These are phyloP conservation scores for Speoplatyrhinus poulsoni DNA, from an alignment of 2,113 vertebrate species.

Conservation along the genomic window DNA sequence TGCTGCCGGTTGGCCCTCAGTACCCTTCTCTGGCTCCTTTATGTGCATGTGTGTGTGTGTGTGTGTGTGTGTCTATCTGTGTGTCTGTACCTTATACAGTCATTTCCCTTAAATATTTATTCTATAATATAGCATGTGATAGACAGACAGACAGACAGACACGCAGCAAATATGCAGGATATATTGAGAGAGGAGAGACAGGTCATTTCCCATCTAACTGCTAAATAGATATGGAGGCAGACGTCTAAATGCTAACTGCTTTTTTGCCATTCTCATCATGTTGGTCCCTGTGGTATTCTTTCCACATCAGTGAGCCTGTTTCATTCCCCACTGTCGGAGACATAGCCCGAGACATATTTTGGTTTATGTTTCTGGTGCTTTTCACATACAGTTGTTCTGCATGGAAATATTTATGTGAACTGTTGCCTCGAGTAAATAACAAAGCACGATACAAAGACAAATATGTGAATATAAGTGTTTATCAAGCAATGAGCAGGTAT, in stretches of 20 bases:
- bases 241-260: not conserved
- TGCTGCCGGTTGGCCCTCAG: slow-evolving; percentile 36
- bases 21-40: not conserved
- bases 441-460: not conserved
- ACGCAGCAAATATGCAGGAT: not conserved
- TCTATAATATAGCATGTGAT: not conserved
- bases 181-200: slow-evolving; percentile 3
- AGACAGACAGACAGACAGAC: not conserved
- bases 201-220: slow-evolving; percentile 15
- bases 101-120: not conserved
- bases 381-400: too few relatives aligned
- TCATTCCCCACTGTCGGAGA: not conserved
- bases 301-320: not conserved
- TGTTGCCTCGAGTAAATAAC: not conserved
- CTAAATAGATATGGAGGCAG: slow-evolving; percentile 9
- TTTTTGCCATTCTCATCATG: slow-evolving; percentile 20
- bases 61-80: slow-evolving; percentile 19
- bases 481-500: not conserved
- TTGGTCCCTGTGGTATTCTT: not conserved
- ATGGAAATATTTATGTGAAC: too few relatives aligned
- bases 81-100: not conserved
- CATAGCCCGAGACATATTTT: not conserved
- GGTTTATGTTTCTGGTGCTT: not conserved
- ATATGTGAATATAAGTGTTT: too few relatives aligned
- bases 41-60: slow-evolving; percentile 19